phyloP scores from a whole-genome alignment of 2,888 invertebrate species.

The Coremacera marginata region DNA sequence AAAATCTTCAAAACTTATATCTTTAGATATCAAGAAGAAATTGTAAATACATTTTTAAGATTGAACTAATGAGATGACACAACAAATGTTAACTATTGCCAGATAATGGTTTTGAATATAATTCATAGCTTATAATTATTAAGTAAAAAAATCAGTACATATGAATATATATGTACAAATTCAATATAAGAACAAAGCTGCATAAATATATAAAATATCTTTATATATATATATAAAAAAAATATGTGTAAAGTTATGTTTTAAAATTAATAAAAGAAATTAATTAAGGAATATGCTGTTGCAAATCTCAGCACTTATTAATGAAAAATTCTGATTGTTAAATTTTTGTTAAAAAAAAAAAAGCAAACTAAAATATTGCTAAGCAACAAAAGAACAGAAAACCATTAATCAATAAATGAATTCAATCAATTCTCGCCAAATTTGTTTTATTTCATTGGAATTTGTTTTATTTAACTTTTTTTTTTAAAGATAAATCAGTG shows the following conservation, averaged over 20 bases:
- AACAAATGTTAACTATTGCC: constrained; percentile 31
- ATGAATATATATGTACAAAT: background rate
- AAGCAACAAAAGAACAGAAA: background rate
- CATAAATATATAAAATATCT: no score
- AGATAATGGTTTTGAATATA: background rate
- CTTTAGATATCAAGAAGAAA: background rate
- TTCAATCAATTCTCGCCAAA: background rate
- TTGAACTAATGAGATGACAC: constrained; percentile 16
- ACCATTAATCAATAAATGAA: constrained; percentile 24
- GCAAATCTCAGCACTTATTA: background rate
- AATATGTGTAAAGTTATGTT: constrained; percentile 7
- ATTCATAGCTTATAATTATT: constrained; percentile 8
- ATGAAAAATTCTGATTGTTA: constrained; percentile 32
- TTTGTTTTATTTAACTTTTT: no score
- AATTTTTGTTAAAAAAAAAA: constrained; percentile 21
- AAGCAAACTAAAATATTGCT: background rate
- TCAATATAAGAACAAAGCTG: background rate
- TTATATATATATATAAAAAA: background rate
- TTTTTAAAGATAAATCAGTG: no score
- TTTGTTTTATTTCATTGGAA: no score
- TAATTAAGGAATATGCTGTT: background rate
- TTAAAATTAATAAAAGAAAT: background rate
- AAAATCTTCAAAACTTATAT: background rate
- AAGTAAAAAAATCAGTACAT: background rate
- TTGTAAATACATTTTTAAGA: constrained; percentile 9